A percentile compares a stretch with the other conserved stretches of the same genome.
phyloP scores from a whole-genome alignment of 1,140 invertebrate species.

The Nasonia longicornis region DNA sequence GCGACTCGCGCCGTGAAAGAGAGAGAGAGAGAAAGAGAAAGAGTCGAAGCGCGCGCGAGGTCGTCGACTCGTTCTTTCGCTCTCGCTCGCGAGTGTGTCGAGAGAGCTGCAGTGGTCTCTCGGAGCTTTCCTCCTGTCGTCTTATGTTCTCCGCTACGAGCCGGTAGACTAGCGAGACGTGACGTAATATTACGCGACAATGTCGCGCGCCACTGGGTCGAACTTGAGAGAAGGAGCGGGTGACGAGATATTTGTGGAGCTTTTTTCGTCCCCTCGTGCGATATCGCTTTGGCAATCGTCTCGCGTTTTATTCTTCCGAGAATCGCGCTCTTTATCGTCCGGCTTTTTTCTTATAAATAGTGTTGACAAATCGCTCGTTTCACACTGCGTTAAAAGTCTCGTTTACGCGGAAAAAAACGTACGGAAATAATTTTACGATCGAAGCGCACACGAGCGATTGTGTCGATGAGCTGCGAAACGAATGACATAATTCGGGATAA shows the following conservation, averaged over 20 bases:
- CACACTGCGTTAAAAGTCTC: too few relatives aligned
- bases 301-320: neutral
- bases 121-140: neutral
- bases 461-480: too few relatives aligned
- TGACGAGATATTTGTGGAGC: neutral
- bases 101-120: neutral
- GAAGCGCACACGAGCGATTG: too few relatives aligned
- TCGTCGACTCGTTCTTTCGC: constrained; percentile 17
- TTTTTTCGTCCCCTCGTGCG: neutral
- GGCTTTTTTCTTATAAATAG: too few relatives aligned
- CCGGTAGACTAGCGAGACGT: neutral
- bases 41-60: neutral
- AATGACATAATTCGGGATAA: neutral
- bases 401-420: too few relatives aligned
- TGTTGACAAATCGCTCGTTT: too few relatives aligned
- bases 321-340: too few relatives aligned
- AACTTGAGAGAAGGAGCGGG: neutral
- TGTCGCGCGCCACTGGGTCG: constrained; percentile 2
- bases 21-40: constrained; percentile 4
- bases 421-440: too few relatives aligned
- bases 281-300: neutral
- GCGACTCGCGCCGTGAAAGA: neutral
- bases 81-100: neutral
- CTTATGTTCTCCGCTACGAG: constrained; percentile 25
- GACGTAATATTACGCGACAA: constrained; percentile 37